Evolutionary conservation across 2,113 vertebrate genomes (phyloP), one percentile per base, ranked within the genome.

Genomic region (Ictalurus punctatus): DNA sequence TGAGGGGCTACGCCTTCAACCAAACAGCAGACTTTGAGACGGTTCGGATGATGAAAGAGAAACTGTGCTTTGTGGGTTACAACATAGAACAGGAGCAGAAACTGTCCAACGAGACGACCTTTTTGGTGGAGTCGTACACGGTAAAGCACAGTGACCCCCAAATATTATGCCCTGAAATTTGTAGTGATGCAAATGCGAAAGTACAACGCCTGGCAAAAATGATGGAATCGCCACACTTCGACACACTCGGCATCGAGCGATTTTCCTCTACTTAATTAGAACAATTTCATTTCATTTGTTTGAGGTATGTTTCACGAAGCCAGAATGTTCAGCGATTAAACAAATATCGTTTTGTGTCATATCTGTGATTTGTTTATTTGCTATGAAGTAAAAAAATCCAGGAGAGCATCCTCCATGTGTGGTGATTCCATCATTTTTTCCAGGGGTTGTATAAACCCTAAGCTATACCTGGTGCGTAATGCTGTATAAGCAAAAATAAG

Each of bases 21-120:
- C 98, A 99, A 90, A 96, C 98, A 52, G 98, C 98, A 40, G 98
- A 99, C 93, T 99, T 99, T 87, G 98, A 99, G 95, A 99, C 98
- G 0, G 98, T 99, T 89, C 97, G 98, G 9, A 97, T 99, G 97
- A 94, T 99, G 94, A 99, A 99, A 95, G 98, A 99, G 90, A 97
- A 98, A 88, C 92, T 98, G 54, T 99, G 98, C 92, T 99, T 99
- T 0, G 98, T 99, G 89, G 98, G 96, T 2, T 99, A 99, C 94
- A 98, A 99, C 95, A 97, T 99, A 4, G 98, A 99, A 12, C 98
- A 99, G 92, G 98, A 99, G 93, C 98, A 99, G 95, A 97, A 96
- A 34, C 95, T 99, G 91, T 98, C 98, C 27, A 92, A 96, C 17
- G 98, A 99, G 94, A 99, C 98, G 48, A 99, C 98, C 17, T 97